phyloP scores from a whole-genome alignment of 2,113 vertebrate species.

The Acanthochromis polyacanthus region DNA sequence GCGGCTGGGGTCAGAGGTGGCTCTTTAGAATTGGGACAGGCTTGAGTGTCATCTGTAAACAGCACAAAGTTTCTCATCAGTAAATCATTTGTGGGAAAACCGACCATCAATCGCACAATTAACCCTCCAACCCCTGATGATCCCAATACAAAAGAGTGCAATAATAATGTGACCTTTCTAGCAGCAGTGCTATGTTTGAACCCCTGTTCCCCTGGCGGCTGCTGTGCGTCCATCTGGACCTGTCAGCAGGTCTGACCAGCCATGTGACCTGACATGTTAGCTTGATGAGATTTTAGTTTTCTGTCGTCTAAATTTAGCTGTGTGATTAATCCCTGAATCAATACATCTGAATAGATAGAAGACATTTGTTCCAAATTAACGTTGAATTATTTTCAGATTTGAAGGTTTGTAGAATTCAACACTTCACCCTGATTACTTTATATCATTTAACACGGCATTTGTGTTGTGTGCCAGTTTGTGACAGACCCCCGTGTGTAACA shows the following conservation, averaged over 20 bases:
- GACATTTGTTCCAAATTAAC: not conserved
- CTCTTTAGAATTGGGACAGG: conserved; percentile 57
- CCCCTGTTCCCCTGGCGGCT: not conserved
- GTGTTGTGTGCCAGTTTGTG: conserved; percentile 12
- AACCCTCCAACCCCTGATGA: not conserved
- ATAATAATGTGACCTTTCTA: not conserved
- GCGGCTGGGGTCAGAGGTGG: conserved; percentile 51
- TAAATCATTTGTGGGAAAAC: not conserved
- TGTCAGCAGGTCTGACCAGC: conserved; percentile 1
- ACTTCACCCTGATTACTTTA: not conserved
- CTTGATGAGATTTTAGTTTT: not conserved
- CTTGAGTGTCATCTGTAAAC: conserved; percentile 72
- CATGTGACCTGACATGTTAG: not conserved
- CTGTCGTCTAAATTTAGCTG: not conserved
- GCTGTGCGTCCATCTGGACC: conserved; percentile 9
- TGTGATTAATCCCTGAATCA: not conserved
- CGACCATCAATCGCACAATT: not conserved
- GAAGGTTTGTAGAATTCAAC: not conserved
- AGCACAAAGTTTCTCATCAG: conserved; percentile 39
- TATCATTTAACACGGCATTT: not conserved
- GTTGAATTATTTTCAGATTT: not conserved
- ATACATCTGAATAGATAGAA: no score
- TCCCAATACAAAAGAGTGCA: not conserved
- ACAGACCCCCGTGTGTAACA: conserved; percentile 2
- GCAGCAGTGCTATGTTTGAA: conserved; percentile 2